Conservation (phyloP, 2,797 vertebrate genomes). For the Otolemur crassicaudatus region DNA sequence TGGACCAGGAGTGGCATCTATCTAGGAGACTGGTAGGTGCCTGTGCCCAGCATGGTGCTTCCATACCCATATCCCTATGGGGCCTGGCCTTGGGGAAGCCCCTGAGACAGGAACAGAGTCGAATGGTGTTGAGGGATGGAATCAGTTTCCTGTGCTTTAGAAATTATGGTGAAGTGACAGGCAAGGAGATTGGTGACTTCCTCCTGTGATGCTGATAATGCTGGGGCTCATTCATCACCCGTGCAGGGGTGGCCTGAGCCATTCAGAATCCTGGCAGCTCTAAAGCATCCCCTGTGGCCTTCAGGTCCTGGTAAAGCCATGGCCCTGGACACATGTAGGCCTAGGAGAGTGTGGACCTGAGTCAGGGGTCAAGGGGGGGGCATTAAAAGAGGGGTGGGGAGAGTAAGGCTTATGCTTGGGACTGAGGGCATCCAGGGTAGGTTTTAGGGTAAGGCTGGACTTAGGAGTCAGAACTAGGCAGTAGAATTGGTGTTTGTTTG, state of each 20-base stretch:
- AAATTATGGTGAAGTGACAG: conserved; percentile 62
- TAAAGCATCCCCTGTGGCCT: not conserved
- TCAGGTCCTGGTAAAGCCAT: not conserved
- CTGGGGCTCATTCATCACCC: conserved; percentile 20
- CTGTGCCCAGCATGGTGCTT: not conserved
- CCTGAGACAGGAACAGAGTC: not conserved
- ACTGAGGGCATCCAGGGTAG: not conserved
- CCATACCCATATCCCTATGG: not conserved
- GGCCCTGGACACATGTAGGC: fast-evolving
- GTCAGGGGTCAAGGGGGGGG: not conserved
- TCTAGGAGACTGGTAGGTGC: not conserved
- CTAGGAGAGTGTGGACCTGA: not conserved
- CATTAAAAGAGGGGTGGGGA: not conserved
- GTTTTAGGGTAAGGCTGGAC: not conserved
- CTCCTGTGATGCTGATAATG: not conserved
- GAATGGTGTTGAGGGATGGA: conserved; percentile 31
- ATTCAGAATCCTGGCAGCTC: not conserved
- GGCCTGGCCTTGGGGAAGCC: not conserved
- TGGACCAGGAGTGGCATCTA: fast-evolving
- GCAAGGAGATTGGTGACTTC: conserved; percentile 49
- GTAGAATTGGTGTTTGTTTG: not conserved
- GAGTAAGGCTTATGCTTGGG: not conserved
- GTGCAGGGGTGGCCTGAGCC: fast-evolving
- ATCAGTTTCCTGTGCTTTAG: conserved; percentile 55
- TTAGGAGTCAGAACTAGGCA: not conserved